phyloP scores from a whole-genome alignment of 1,140 invertebrate species.

The Scylla paramamosain region DNA sequence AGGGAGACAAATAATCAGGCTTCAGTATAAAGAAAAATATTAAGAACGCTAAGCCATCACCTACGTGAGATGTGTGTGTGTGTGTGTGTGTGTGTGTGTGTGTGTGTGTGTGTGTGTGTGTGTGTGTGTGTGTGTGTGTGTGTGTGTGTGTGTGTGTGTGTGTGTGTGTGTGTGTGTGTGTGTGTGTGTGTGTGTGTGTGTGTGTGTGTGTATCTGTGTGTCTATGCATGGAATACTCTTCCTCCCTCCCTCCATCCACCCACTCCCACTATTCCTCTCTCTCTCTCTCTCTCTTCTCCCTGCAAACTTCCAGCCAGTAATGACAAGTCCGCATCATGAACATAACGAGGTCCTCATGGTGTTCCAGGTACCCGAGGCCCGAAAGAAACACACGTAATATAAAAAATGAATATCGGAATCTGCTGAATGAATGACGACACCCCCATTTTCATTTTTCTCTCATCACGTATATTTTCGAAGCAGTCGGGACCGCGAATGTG shows the following conservation, averaged over 20 bases:
- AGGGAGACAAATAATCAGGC: no score
- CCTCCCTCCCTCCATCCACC: background rate
- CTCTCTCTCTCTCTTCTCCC: background rate
- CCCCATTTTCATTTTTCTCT: conserved; percentile 7
- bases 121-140: no score
- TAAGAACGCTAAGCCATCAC: no score
- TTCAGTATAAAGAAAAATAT: no score
- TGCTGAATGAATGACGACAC: background rate
- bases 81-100: no score
- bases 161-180: no score
- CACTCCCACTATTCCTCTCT: no score
- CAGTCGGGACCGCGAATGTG: background rate
- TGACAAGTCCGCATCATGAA: background rate
- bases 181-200: no score
- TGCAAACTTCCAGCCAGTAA: conserved; percentile 2
- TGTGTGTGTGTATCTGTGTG: background rate
- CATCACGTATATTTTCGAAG: background rate
- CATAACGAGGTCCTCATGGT: background rate
- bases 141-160: no score
- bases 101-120: no score
- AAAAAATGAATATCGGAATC: background rate
- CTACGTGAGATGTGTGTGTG: no score
- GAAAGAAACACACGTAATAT: conserved; percentile 3
- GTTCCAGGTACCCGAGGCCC: background rate
- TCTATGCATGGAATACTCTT: background rate